Evolutionary conservation across 2,888 invertebrate species (phyloP).

Genomic region (Hololepta plana): DNA sequence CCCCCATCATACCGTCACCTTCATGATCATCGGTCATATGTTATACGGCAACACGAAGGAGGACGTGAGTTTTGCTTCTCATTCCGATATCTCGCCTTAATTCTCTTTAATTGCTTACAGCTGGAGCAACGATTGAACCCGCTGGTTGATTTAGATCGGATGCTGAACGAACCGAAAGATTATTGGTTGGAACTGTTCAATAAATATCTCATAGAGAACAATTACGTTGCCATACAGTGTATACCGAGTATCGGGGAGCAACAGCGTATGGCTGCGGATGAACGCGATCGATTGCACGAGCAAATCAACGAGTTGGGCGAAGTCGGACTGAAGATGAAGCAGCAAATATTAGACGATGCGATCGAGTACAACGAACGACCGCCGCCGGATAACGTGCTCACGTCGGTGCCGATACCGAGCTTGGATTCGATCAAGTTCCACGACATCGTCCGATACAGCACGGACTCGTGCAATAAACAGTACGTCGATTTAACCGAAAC

Average conservation of each 20-base stretch:
- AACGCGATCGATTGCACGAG: conserved; percentile 48
- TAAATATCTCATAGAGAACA: conserved; percentile 45
- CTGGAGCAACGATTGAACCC: conserved; percentile 51
- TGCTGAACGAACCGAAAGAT: conserved; percentile 38
- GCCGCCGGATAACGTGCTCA: conserved; percentile 52
- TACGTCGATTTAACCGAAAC: conserved; percentile 40
- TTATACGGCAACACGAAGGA: conserved; percentile 57
- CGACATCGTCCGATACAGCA: conserved; percentile 28
- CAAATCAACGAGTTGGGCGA: conserved; percentile 47
- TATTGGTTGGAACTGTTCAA: conserved; percentile 59
- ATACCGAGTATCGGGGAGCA: conserved; percentile 46
- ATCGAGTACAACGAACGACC: conserved; percentile 58
- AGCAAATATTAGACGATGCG: conserved; percentile 42
- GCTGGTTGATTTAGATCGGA: conserved; percentile 37
- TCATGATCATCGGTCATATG: conserved; percentile 64
- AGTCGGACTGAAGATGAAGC: conserved; percentile 47
- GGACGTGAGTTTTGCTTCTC: conserved; percentile 38
- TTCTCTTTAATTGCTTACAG: conserved; percentile 24
- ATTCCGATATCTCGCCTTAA: conserved; percentile 3
- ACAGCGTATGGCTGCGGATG: conserved; percentile 48
- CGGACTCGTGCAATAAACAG: conserved; percentile 26
- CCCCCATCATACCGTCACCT: conserved; percentile 61
- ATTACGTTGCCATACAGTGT: conserved; percentile 42
- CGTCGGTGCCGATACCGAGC: conserved; percentile 57
- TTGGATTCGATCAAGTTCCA: conserved; percentile 55